These are phyloP conservation scores for Tipula confusa DNA, from an alignment of 2,888 invertebrate species.

Conservation along the genomic window DNA sequence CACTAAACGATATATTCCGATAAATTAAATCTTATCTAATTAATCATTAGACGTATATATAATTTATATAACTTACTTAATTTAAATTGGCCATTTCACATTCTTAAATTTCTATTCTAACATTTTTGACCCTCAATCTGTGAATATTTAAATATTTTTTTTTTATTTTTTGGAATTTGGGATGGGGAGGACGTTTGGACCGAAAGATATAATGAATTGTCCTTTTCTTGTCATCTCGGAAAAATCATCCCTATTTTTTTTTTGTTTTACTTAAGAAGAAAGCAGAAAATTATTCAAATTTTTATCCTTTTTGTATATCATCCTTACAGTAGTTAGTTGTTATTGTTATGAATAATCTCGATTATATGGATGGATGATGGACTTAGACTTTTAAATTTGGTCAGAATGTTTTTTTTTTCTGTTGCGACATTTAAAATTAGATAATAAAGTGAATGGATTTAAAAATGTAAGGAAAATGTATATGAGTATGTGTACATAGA, in stretches of 20 bases:
- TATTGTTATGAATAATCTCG: constrained; percentile 25
- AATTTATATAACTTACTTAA: background rate
- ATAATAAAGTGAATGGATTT: constrained; percentile 20
- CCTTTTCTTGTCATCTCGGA: constrained; percentile 25
- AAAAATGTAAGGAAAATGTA: background rate
- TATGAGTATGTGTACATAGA: background rate
- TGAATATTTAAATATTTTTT: background rate
- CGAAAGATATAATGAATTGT: constrained; percentile 13
- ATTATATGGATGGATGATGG: constrained; percentile 25
- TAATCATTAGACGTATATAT: constrained; percentile 4
- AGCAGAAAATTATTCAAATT: constrained; percentile 9
- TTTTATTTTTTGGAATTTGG: too few relatives aligned
- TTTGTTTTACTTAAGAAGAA: constrained; percentile 13
- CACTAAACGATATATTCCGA: constrained; percentile 14
- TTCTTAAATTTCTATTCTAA: constrained; percentile 12
- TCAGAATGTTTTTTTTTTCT: background rate
- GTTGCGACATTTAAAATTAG: constrained; percentile 25
- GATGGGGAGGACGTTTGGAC: background rate
- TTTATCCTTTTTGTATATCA: background rate
- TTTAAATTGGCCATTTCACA: constrained; percentile 12
- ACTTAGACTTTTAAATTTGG: constrained; percentile 25
- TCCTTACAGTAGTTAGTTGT: constrained; percentile 20
- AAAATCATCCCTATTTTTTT: constrained; percentile 4
- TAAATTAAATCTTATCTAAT: constrained; percentile 16
- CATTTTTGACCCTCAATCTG: constrained; percentile 8